Base-by-base conservation (phyloP, 2,797 vertebrate genomes). In the Danio albolineatus region DNA sequence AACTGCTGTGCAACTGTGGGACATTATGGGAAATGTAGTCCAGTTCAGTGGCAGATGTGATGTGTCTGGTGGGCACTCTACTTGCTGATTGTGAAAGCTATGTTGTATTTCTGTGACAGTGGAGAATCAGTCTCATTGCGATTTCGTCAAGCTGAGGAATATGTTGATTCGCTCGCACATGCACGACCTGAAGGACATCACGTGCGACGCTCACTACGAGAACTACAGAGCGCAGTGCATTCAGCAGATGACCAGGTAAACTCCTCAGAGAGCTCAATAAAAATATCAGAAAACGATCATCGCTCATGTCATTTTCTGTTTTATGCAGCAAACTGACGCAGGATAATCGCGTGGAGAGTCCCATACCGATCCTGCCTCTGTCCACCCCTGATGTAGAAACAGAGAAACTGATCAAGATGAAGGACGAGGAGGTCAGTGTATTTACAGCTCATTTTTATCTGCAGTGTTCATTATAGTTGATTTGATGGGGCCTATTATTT, bases 341-440 rank as follows among this genome's bases (percentile, higher is more conserved):
- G 90, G 95, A 96, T 83, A 95, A 92, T 83, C 93, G 95, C 64
- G 95, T 95, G 90, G 95, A 96, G 84, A 96, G 95, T 61, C 95
- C 95, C 0, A 94, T 96, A 70, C 95, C 95, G 28, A 95, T 96
- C 69, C 87, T 96, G 73, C 95, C 94, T 1, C 88, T 96, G 69
- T 93, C 95, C 36, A 95, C 95, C 12, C 95, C 95, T 0, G 95
- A 96, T 0, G 93, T 90, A 0, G 95, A 96, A 88, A 96, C 95
- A 0, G 95, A 96, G 89, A 96, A 96, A 82, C 92, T 96, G 80
- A 96, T 96, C 85, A 94, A 95, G 89, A 95, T 95, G 95, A 96
- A 96, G 86, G 95, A 96, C 43, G 95, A 96, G 82, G 95, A 96
- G 94, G 95, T 96, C 53, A 87, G 89, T 51, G 4, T 13, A 13